Evolutionary conservation across 2,888 invertebrate genomes (phyloP).

Genomic region (Cyrtodaria siliqua): DNA sequence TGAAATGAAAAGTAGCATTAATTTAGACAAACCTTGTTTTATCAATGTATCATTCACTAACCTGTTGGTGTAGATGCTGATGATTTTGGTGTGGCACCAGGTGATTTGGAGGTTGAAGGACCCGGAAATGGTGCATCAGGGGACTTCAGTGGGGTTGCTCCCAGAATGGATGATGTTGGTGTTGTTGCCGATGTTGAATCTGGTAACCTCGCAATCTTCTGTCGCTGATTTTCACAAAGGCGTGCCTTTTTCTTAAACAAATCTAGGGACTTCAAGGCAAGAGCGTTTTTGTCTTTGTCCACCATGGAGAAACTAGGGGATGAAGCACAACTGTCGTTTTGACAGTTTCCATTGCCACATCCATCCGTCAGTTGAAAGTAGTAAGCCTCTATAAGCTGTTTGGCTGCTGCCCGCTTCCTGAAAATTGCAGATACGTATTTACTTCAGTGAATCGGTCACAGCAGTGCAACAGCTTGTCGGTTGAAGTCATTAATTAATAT

Average conservation of each 20-base stretch:
- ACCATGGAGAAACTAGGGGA: slow-evolving; percentile 86
- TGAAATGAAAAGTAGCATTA: neutral
- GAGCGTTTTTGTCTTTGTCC: slow-evolving; percentile 94
- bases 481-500: too few relatives aligned
- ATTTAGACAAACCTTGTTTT: too few relatives aligned
- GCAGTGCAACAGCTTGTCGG: too few relatives aligned
- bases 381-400: slow-evolving; percentile 94
- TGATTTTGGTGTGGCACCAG: slow-evolving; percentile 27
- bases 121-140: neutral
- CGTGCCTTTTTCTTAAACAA: slow-evolving; percentile 94
- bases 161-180: neutral
- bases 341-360: slow-evolving; percentile 95
- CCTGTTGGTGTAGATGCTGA: slow-evolving; percentile 28
- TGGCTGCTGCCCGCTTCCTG: slow-evolving; percentile 88
- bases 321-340: slow-evolving; percentile 95
- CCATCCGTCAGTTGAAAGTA: slow-evolving; percentile 97
- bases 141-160: neutral
- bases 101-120: slow-evolving; percentile 19
- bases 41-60: too few relatives aligned
- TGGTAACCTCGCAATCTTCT: slow-evolving; percentile 77
- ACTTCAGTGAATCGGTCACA: too few relatives aligned
- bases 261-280: slow-evolving; percentile 95
- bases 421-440: too few relatives aligned
- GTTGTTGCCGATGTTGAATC: neutral
- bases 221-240: slow-evolving; percentile 89